A percentile compares a stretch with the other conserved stretches of the same genome.
These are phyloP conservation scores for Lepidochitona cinerea DNA, from an alignment of 2,888 invertebrate species.

Conservation along the genomic window DNA sequence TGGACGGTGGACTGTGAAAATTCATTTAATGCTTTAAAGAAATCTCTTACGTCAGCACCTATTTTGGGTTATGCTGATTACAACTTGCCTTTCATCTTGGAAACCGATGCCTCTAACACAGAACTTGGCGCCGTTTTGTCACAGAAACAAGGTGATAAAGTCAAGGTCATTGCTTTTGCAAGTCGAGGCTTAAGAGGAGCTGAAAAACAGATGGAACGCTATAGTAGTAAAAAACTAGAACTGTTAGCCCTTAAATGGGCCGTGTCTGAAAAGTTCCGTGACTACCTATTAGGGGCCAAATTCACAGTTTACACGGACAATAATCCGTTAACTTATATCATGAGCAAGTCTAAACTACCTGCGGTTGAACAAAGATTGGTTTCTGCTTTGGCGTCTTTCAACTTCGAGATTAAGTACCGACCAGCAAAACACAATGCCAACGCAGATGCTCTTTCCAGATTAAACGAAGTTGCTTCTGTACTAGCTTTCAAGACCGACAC, in stretches of 20 bases:
- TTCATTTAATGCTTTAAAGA: conserved; percentile 2
- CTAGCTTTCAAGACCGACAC: not conserved
- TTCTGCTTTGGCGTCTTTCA: not conserved
- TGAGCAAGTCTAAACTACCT: not conserved
- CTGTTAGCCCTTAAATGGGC: conserved; percentile 19
- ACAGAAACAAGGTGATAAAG: conserved; percentile 4
- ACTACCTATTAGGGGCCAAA: not conserved
- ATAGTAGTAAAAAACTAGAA: conserved; percentile 23
- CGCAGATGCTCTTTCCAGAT: conserved; percentile 3
- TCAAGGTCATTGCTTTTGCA: conserved; percentile 14
- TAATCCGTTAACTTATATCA: not conserved
- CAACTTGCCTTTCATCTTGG: not conserved
- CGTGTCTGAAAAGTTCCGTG: too few relatives aligned
- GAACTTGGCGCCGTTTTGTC: conserved; percentile 7
- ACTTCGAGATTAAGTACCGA: not conserved
- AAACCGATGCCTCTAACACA: not conserved
- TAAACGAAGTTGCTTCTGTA: not conserved
- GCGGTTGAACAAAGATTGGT: not conserved
- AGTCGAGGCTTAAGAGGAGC: conserved; percentile 11
- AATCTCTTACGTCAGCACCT: not conserved
- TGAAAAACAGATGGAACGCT: conserved; percentile 7
- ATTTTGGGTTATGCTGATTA: conserved; percentile 1
- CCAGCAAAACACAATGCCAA: not conserved
- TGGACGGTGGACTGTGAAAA: not conserved
- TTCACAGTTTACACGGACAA: conserved; percentile 9